Evolutionary conservation across 2,113 vertebrate genomes (phyloP), one percentile per base, ranked within the genome.

Genomic region (Bolborhynchus lineola): DNA sequence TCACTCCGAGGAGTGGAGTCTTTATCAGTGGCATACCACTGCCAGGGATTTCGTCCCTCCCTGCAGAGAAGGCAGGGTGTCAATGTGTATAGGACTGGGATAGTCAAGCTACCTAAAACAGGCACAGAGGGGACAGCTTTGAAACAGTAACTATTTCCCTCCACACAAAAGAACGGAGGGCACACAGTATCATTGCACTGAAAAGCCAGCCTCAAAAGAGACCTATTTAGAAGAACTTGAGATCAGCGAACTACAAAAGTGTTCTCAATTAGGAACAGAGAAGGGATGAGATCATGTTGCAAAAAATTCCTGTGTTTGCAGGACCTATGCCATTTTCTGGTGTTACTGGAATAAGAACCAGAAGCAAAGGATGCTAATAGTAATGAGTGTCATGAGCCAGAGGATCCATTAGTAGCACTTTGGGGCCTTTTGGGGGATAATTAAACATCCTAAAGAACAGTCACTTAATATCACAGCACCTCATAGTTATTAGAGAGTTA

Each of bases 341-440:
- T 65, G 21, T 76, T 92, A 79, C 82, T 92, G 86, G 78, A 95
- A 76, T 60, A 53, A 79, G 62, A 83, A 78, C 33, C 78, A 96
- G 82, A 84, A 79, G 60, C 25, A 83, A 91, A 88, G 31, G 31
- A 83, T 60, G 29, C 46, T 91, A 79, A 90, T 15, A 90, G 49
- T 67, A 79, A 90, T 33, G 47, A 71, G 33, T 77, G 42, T 41
- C 26, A 4, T 67, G 41, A 95, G 80, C 84, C 97, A 95, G 84
- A 96, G 37, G 64, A 86, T 92, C 76, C 79, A 93, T 90, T 95
- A 95, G 88, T 16, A 95, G 93, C 78, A 83, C 82, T 96, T 81
- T 57, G 65, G 78, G 79, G 78, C 31, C 89, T 97, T 94, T 88
- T 1, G 9, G 37, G 85, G 59, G 49, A 80, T 93, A 91, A 97